These are phyloP conservation scores for Phorcus lineatus DNA, from an alignment of 2,888 invertebrate species.

Conservation along the genomic window DNA sequence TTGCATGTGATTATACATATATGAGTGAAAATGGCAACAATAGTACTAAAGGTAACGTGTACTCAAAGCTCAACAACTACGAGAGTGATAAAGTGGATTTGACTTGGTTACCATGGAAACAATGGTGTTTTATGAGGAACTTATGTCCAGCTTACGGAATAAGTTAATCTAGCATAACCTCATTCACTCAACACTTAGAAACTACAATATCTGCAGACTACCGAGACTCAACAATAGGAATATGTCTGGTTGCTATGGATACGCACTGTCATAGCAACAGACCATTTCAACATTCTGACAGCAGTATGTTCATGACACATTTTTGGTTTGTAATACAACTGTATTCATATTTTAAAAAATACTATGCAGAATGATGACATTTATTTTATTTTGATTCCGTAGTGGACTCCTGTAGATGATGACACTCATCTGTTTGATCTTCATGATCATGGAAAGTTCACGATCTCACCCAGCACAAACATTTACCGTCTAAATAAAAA, in stretches of 20 bases:
- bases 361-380: conserved; percentile 13
- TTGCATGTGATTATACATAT: neutral
- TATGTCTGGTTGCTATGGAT: conserved; percentile 4
- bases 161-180: neutral
- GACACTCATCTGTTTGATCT: neutral
- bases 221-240: neutral
- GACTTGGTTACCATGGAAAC: neutral
- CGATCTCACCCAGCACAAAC: too few relatives aligned
- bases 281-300: neutral
- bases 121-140: neutral
- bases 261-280: neutral
- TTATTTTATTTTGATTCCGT: conserved; percentile 1
- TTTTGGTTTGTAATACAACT: conserved; percentile 11
- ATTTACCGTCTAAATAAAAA: too few relatives aligned
- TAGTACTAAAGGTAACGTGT: neutral
- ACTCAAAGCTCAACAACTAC: conserved; percentile 4
- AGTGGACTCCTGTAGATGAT: neutral
- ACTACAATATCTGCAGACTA: neutral
- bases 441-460: too few relatives aligned
- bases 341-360: neutral
- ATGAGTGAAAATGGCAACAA: neutral
- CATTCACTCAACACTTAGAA: neutral
- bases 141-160: neutral
- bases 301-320: neutral
- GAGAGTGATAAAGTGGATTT: neutral